Evolutionary conservation across 2,113 vertebrate species (phyloP).

Genomic region (Okapia johnstoni): DNA sequence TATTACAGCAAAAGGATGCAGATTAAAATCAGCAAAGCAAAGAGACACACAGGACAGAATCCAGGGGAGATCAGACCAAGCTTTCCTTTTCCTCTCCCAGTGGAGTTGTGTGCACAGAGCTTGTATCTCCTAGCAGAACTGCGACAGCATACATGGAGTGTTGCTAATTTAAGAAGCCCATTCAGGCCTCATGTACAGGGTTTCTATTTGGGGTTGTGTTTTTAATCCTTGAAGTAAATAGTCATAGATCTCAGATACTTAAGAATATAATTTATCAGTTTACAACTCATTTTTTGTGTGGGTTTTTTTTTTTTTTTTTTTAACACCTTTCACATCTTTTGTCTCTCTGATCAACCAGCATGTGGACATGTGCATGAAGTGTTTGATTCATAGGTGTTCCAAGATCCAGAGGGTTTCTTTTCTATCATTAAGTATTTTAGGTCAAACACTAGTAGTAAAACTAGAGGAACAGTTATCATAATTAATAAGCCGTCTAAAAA

Average conservation of each 20-base stretch:
- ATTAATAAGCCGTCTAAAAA: neutral
- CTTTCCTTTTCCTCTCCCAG: neutral
- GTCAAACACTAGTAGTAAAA: neutral
- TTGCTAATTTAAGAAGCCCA: neutral
- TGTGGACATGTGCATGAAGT: neutral
- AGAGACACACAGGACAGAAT: fast-evolving
- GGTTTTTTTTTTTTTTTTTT: neutral
- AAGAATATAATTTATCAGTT: neutral
- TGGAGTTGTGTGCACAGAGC: no score
- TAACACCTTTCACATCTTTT: neutral
- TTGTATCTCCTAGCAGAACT: neutral
- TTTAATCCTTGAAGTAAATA: neutral
- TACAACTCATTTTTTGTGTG: neutral
- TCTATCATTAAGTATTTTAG: neutral
- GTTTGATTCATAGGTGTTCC: neutral
- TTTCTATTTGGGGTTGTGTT: neutral
- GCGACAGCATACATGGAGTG: neutral
- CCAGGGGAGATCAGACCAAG: neutral
- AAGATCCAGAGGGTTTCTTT: neutral
- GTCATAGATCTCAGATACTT: neutral
- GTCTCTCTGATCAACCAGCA: neutral
- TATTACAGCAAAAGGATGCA: neutral
- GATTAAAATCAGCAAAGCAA: neutral
- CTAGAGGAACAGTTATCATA: neutral
- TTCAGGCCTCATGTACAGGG: neutral